These are phyloP conservation scores for Pissodes strobi DNA, from an alignment of 1,140 invertebrate genomes.

Conservation along the genomic window DNA sequence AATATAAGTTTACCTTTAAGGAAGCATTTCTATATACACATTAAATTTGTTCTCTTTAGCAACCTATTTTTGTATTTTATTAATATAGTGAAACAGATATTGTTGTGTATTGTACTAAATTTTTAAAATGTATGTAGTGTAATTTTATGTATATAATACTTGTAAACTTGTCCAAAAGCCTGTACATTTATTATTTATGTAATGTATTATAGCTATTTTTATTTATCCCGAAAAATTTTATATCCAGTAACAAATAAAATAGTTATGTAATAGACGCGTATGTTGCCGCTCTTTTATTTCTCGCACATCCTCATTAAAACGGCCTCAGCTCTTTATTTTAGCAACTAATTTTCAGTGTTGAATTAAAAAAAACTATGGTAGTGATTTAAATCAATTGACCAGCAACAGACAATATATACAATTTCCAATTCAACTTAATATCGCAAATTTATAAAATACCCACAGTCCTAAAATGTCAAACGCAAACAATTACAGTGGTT, in stretches of 20 bases:
- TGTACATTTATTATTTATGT: constrained; percentile 22
- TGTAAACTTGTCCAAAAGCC: constrained; percentile 20
- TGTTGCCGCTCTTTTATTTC: too few species aligned
- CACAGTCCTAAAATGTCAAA: too few species aligned
- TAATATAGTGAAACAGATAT: not conserved
- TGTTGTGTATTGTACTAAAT: constrained; percentile 2
- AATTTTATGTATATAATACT: constrained; percentile 30
- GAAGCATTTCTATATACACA: not conserved
- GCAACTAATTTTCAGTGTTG: too few species aligned
- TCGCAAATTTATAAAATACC: too few species aligned
- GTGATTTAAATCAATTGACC: too few species aligned
- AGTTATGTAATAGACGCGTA: too few species aligned
- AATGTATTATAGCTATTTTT: constrained; percentile 37
- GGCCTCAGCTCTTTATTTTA: too few species aligned
- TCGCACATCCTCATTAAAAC: too few species aligned
- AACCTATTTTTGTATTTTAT: not conserved
- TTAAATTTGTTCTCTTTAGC: not conserved
- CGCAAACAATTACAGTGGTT: too few species aligned
- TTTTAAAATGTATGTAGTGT: constrained; percentile 31
- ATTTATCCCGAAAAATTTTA: constrained; percentile 40
- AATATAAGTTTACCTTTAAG: not conserved
- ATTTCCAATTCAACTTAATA: too few species aligned
- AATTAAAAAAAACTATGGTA: too few species aligned
- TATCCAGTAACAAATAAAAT: constrained; percentile 37
- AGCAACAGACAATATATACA: too few species aligned